These are phyloP conservation scores for Phoenicopterus ruber DNA, from an alignment of 2,113 vertebrate species.

Conservation along the genomic window DNA sequence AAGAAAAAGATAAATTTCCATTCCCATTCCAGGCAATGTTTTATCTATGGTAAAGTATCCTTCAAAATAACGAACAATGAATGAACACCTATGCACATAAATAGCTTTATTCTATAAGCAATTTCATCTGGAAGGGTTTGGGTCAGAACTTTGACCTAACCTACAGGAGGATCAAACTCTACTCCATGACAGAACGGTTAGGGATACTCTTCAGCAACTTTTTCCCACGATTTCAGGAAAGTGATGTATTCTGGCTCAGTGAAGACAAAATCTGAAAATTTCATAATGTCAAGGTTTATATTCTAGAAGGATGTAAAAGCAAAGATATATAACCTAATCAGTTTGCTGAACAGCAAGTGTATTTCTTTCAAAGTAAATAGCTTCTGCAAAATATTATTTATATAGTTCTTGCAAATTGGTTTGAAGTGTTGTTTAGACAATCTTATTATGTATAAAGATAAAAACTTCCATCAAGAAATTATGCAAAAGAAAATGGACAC, in stretches of 20 bases:
- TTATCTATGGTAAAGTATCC: background rate
- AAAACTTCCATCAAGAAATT: slow-evolving; percentile 82
- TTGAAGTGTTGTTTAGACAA: slow-evolving; percentile 77
- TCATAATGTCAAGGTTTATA: background rate
- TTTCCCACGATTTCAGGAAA: background rate
- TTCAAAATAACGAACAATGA: background rate
- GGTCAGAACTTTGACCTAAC: background rate
- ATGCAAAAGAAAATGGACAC: slow-evolving; percentile 79
- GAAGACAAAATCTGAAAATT: background rate
- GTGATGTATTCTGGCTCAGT: background rate
- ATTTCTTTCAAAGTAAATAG: slow-evolving; percentile 55
- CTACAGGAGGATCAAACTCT: background rate
- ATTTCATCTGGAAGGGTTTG: background rate
- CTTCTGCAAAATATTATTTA: slow-evolving; percentile 71
- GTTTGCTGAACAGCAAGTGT: slow-evolving; percentile 5
- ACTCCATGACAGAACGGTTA: background rate
- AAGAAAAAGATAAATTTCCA: background rate
- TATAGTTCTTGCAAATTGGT: slow-evolving; percentile 62
- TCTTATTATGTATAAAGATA: slow-evolving; percentile 79
- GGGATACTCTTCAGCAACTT: background rate
- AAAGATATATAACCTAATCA: background rate
- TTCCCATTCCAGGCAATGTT: background rate
- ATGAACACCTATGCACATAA: background rate
- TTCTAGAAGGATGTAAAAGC: background rate
- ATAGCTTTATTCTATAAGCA: background rate